phyloP scores from a whole-genome alignment of 2,888 invertebrate species.

The Endotricha flammealis region DNA sequence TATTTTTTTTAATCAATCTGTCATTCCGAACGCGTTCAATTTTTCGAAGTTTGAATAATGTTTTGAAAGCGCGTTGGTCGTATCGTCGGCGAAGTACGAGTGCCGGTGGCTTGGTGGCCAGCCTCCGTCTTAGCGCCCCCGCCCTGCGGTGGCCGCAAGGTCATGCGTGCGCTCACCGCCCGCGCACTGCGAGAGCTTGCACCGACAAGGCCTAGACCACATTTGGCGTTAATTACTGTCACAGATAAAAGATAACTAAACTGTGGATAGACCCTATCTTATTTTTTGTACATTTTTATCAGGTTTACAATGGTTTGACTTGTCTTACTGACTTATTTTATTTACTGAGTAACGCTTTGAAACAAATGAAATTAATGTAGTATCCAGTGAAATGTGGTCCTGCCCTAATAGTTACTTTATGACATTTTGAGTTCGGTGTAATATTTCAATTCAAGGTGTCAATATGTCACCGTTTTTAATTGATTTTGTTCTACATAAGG shows the following conservation, averaged over 20 bases:
- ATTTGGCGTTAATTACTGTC: no score
- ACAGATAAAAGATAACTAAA: no score
- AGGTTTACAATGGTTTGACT: no score
- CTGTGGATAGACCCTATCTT: no score
- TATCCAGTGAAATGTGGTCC: no score
- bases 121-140: conserved; percentile 64
- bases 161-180: conserved; percentile 54
- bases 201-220: not conserved
- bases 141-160: conserved; percentile 58
- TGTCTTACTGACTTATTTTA: no score
- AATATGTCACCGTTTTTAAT: conserved; percentile 5
- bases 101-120: conserved; percentile 40
- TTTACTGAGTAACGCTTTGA: no score
- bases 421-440: conserved; percentile 3
- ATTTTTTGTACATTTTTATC: no score
- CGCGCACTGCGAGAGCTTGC: conserved; percentile 8
- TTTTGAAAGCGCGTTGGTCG: conserved; percentile 57
- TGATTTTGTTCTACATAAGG: conserved; percentile 5
- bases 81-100: conserved; percentile 58
- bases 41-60: conserved; percentile 31
- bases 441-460: conserved; percentile 2
- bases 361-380: no score
- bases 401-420: no score
- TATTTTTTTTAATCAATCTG: conserved; percentile 34
- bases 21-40: conserved; percentile 45